phyloP scores from a whole-genome alignment of 2,797 vertebrate genomes.

The Manis pentadactyla region DNA sequence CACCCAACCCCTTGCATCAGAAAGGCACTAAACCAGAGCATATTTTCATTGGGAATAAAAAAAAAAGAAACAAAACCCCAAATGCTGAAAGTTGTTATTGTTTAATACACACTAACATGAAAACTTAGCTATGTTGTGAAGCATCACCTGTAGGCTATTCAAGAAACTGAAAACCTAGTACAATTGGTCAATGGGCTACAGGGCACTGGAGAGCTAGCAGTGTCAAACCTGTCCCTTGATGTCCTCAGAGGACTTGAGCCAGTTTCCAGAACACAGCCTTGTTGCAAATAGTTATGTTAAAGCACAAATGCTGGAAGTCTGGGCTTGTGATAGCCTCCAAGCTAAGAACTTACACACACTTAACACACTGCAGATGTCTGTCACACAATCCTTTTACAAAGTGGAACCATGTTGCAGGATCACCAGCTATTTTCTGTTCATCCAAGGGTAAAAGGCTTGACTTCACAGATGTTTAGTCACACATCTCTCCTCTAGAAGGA shows the following conservation, averaged over 20 bases:
- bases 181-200: not conserved
- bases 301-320: not conserved
- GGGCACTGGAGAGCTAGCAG: not conserved
- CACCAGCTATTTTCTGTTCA: slow-evolving; percentile 8
- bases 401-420: not conserved
- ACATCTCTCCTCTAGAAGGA: slow-evolving; percentile 52
- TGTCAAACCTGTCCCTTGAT: not conserved
- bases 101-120: not conserved
- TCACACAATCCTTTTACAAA: not conserved
- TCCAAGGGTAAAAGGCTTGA: slow-evolving; percentile 34
- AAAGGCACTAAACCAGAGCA: not conserved
- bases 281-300: not conserved
- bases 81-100: not conserved
- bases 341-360: not conserved
- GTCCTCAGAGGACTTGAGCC: not conserved
- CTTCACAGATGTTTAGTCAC: slow-evolving; percentile 47
- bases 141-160: not conserved
- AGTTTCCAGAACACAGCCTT: not conserved
- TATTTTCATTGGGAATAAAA: not conserved
- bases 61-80: not conserved
- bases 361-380: not conserved
- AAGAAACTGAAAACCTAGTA: not conserved
- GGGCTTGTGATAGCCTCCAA: not conserved
- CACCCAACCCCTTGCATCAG: not conserved
- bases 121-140: not conserved